phyloP scores from a whole-genome alignment of 2,888 invertebrate species.

The Mallateleia sp. region DNA sequence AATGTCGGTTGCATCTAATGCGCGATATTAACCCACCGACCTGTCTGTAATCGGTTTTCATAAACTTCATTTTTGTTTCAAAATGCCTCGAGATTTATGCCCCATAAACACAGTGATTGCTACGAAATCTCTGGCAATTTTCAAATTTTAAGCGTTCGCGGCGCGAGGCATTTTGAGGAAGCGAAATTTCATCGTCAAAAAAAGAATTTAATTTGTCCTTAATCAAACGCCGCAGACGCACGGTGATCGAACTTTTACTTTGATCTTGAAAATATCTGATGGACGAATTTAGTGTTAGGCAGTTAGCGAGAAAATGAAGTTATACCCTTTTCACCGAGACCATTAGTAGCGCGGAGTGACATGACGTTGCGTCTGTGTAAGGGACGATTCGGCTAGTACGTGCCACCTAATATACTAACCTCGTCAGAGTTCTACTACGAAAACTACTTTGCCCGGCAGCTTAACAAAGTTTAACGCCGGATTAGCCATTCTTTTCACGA shows the following conservation, averaged over 20 bases:
- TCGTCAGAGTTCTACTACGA: conserved; percentile 57
- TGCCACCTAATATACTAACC: conserved; percentile 77
- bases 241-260: conserved; percentile 19
- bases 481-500: conserved; percentile 80
- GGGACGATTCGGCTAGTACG: conserved; percentile 42
- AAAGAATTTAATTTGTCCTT: background rate
- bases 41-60: conserved; percentile 27
- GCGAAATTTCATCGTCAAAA: background rate
- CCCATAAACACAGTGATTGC: conserved; percentile 15
- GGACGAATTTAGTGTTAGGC: conserved; percentile 25
- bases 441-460: conserved; percentile 69
- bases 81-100: conserved; percentile 1
- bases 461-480: conserved; percentile 81
- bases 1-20: conserved; percentile 54
- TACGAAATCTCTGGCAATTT: background rate
- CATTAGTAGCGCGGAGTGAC: conserved; percentile 60
- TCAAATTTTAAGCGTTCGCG: background rate
- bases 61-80: conserved; percentile 21
- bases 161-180: background rate
- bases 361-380: conserved; percentile 41
- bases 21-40: conserved; percentile 42
- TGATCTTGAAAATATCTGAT: conserved; percentile 36
- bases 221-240: background rate
- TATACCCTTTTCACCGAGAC: conserved; percentile 61
- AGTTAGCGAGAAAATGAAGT: conserved; percentile 55